Conservation (phyloP, 2,888 invertebrate species). For the Drosophila stalkeri region DNA sequence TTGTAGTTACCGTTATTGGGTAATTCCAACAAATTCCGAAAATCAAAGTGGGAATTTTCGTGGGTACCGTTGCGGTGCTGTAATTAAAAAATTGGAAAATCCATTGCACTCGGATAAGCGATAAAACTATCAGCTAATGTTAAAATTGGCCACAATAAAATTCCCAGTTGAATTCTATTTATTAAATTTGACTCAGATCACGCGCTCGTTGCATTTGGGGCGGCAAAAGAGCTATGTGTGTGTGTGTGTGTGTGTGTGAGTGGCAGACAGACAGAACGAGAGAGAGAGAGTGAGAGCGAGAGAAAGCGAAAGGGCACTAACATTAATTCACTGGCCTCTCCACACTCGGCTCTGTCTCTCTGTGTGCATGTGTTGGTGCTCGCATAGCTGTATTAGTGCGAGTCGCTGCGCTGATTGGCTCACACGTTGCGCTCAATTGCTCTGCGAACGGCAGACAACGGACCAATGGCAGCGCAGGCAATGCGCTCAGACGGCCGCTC, state of each 20-base stretch:
- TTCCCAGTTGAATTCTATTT: conserved; percentile 31
- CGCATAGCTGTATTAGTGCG: conserved; percentile 15
- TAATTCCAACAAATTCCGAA: background rate
- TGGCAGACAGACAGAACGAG: background rate
- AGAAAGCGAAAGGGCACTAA: background rate
- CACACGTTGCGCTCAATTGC: conserved; percentile 31
- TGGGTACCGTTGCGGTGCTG: no score
- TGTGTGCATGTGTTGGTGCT: conserved; percentile 6
- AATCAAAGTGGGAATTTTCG: background rate
- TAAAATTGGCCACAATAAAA: conserved; percentile 16
- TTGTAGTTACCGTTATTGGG: background rate
- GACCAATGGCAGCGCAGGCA: conserved; percentile 40
- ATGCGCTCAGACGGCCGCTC: conserved; percentile 35
- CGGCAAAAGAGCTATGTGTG: background rate
- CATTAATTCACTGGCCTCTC: background rate
- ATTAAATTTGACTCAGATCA: conserved; percentile 30
- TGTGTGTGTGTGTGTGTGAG: background rate
- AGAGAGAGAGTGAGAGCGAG: no score
- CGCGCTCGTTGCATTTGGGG: conserved; percentile 10
- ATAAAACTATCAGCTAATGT: conserved; percentile 7
- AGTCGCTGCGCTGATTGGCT: conserved; percentile 37
- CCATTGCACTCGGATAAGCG: conserved; percentile 1
- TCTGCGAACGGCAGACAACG: conserved; percentile 10
- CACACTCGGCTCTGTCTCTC: background rate
- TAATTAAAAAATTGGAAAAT: conserved; percentile 15